Evolutionary conservation across 2,797 vertebrate species (phyloP).

Genomic region (Lutjanus argentimaculatus): DNA sequence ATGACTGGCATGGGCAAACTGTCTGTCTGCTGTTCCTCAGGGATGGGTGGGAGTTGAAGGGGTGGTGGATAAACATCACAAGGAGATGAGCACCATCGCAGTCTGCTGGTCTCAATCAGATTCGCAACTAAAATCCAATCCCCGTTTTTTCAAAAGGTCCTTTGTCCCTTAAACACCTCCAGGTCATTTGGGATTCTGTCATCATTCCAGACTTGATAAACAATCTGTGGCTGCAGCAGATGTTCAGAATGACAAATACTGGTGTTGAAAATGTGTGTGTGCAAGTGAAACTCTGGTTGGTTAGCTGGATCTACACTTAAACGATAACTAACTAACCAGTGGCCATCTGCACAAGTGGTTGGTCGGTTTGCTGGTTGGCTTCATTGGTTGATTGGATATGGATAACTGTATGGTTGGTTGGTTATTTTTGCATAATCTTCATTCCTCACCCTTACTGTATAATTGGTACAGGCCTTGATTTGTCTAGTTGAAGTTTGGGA

Average conservation of each 20-base stretch:
- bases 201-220: constrained; percentile 30
- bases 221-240: constrained; percentile 40
- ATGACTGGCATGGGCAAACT: not conserved
- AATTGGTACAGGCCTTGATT: not conserved
- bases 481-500: no score
- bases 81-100: not conserved
- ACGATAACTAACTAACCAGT: no score
- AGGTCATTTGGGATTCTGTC: constrained; percentile 43
- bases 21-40: not conserved
- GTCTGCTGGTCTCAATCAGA: constrained; percentile 29
- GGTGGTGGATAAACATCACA: constrained; percentile 29
- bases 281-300: not conserved
- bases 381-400: not conserved
- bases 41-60: not conserved
- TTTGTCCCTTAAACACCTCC: constrained; percentile 48
- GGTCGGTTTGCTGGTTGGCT: not conserved
- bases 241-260: constrained; percentile 43
- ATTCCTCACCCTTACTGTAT: not conserved
- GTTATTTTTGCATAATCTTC: not conserved
- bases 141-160: constrained; percentile 15
- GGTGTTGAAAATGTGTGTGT: not conserved
- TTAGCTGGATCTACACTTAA: not conserved
- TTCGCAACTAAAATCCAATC: constrained; percentile 41
- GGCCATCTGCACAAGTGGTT: no score
- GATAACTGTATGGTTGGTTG: not conserved